Conservation (phyloP, 1,140 invertebrate species). For the Spodoptera frugiperda region DNA sequence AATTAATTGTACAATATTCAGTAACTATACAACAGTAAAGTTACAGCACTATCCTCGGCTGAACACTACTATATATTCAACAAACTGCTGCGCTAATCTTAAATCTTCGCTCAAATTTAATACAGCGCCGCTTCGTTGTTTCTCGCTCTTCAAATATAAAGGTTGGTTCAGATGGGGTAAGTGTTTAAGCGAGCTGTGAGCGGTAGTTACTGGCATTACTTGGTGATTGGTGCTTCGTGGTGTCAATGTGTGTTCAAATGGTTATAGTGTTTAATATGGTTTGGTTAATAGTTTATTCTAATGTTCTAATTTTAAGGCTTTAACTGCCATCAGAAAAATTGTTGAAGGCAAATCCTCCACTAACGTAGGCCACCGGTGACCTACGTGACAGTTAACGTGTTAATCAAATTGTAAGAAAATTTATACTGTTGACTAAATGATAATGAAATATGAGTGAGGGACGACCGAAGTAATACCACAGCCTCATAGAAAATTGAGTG, state of each 20-base stretch:
- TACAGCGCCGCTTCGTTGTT: background rate
- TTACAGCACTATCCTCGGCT: background rate
- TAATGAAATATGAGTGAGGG: too few species aligned
- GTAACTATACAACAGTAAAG: background rate
- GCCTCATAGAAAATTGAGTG: too few species aligned
- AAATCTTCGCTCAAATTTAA: slow-evolving; percentile 38
- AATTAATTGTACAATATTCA: slow-evolving; percentile 15
- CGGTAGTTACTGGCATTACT: background rate
- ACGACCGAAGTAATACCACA: too few species aligned
- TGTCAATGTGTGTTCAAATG: background rate
- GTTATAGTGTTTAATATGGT: background rate
- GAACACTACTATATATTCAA: slow-evolving; percentile 34
- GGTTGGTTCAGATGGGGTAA: background rate
- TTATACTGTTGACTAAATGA: too few species aligned
- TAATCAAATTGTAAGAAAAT: too few species aligned
- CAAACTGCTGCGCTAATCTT: slow-evolving; percentile 15
- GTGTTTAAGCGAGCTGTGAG: background rate
- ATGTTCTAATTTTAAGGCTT: too few species aligned
- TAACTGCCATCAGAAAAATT: too few species aligned
- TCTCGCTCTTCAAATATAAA: slow-evolving; percentile 35
- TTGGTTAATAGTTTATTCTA: too few species aligned
- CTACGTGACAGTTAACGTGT: too few species aligned
- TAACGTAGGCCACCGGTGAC: too few species aligned
- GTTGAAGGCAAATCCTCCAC: too few species aligned
- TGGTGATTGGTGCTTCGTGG: background rate